Conservation (phyloP, 1,140 invertebrate species). For the Glomeris maerens region DNA sequence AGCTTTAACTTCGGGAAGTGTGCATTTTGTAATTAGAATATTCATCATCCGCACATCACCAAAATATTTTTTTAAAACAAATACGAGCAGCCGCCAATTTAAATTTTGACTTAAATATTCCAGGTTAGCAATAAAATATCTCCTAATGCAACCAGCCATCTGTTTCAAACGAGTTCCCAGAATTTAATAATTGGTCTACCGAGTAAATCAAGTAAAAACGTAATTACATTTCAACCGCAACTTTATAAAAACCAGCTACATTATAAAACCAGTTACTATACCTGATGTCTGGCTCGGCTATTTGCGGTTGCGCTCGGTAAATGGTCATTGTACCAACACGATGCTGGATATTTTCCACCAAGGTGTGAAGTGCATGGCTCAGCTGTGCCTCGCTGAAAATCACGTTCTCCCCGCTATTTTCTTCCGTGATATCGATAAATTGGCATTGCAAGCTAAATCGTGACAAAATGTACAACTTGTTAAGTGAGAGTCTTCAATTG, state of each 20-base stretch:
- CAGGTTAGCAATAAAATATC: too few species aligned
- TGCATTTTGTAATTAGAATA: constrained; percentile 6
- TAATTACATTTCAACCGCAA: too few species aligned
- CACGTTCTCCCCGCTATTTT: constrained; percentile 37
- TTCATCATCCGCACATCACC: too few species aligned
- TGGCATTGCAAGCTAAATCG: constrained; percentile 55
- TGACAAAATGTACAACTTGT: constrained; percentile 7
- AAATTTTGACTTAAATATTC: too few species aligned
- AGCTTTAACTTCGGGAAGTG: neutral
- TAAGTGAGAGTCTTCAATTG: constrained; percentile 10
- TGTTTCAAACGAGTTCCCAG: too few species aligned
- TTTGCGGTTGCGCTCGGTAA: constrained; percentile 57
- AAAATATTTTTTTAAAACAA: constrained; percentile 5
- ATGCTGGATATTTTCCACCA: constrained; percentile 58
- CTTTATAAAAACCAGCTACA: too few species aligned
- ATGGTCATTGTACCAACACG: constrained; percentile 52
- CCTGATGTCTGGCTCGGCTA: constrained; percentile 72
- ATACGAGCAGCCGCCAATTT: neutral
- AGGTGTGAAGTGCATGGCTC: constrained; percentile 54
- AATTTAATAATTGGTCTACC: too few species aligned
- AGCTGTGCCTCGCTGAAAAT: constrained; percentile 44
- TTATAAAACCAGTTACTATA: too few species aligned
- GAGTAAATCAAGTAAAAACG: too few species aligned
- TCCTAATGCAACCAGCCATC: too few species aligned
- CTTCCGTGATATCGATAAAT: constrained; percentile 63